Evolutionary conservation across 2,113 vertebrate species (phyloP).

Genomic region (Actenoides lindsayi): DNA sequence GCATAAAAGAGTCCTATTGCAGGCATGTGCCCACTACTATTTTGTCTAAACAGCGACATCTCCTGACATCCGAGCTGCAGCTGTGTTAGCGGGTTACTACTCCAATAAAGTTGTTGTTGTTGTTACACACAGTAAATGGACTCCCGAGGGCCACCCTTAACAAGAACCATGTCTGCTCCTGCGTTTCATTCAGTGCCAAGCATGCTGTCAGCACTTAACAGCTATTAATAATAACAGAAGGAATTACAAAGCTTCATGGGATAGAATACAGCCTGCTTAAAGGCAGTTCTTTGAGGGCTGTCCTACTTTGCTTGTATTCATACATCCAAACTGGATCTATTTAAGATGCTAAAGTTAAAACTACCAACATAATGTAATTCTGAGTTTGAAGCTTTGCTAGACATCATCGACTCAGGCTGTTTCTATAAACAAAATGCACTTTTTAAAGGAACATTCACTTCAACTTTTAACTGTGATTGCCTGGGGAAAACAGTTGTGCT

Average conservation of each 20-base stretch:
- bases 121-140: conserved; percentile 62
- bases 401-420: conserved; percentile 3
- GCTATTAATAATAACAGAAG: conserved; percentile 67
- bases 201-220: conserved; percentile 67
- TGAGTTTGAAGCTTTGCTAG: conserved; percentile 31
- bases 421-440: conserved; percentile 37
- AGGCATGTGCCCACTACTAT: neutral
- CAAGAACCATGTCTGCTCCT: conserved; percentile 56
- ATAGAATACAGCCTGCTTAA: conserved; percentile 28
- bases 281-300: neutral
- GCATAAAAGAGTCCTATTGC: neutral
- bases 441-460: conserved; percentile 37
- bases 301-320: neutral
- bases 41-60: conserved; percentile 64
- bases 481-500: neutral
- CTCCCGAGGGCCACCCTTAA: conserved; percentile 57
- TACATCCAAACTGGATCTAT: conserved; percentile 19
- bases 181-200: conserved; percentile 65
- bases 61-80: conserved; percentile 29
- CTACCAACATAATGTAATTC: conserved; percentile 9
- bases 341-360: conserved; percentile 55
- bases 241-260: conserved; percentile 52
- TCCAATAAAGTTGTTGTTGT: conserved; percentile 68
- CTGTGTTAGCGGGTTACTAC: neutral
- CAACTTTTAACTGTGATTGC: conserved; percentile 24